Evolutionary conservation across 2,113 vertebrate genomes (phyloP).

Genomic region (Pan paniscus): DNA sequence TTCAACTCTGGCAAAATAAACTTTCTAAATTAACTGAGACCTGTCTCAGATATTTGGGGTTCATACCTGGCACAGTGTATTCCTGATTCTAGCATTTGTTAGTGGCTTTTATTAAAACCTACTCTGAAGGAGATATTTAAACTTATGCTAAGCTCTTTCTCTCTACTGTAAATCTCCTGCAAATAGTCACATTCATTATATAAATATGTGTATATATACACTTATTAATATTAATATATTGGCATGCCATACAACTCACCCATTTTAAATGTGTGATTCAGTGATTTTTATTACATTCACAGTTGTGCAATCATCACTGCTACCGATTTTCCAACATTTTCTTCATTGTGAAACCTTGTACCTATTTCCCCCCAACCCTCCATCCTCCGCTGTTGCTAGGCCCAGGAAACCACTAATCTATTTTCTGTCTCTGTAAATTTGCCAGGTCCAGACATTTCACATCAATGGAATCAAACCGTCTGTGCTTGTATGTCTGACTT

Average conservation of each 20-base stretch:
- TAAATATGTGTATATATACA: neutral
- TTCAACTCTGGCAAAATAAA: too few relatives aligned
- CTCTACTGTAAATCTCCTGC: neutral
- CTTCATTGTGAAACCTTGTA: neutral
- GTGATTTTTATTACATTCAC: neutral
- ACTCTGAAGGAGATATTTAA: neutral
- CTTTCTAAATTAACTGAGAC: too few relatives aligned
- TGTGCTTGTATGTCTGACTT: neutral
- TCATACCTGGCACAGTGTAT: fast-evolving
- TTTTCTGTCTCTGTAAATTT: neutral
- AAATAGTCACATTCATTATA: neutral
- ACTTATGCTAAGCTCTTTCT: neutral
- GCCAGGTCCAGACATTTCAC: neutral
- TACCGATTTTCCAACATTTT: neutral
- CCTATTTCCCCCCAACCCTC: too few relatives aligned
- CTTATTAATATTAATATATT: neutral
- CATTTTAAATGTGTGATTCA: too few relatives aligned
- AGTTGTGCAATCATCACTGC: neutral
- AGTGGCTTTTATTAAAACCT: neutral
- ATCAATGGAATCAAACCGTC: too few relatives aligned
- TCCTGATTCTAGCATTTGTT: neutral
- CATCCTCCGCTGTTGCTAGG: neutral
- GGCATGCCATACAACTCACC: neutral
- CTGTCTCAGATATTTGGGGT: too few relatives aligned
- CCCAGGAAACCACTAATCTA: neutral